Conservation (phyloP, 1,140 invertebrate genomes). For the Aculops lycopersici region DNA sequence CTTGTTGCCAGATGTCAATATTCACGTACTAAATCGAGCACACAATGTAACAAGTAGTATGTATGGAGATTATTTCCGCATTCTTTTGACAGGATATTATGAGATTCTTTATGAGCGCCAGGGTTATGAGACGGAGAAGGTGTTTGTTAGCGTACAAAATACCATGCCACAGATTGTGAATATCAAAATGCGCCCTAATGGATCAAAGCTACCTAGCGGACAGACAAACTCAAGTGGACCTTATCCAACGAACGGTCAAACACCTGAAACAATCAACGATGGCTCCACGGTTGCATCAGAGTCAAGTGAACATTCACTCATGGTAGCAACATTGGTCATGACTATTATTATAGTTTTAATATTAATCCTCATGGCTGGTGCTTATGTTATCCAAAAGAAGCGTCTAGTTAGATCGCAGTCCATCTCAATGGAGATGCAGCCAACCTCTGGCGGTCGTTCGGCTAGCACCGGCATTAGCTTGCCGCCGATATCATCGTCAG, state of each 20-base stretch:
- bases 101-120: background rate
- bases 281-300: background rate
- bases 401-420: background rate
- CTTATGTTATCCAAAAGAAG: background rate
- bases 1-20: slow-evolving; percentile 30
- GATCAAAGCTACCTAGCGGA: no score
- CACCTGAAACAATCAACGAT: no score
- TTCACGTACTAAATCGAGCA: slow-evolving; percentile 32
- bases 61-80: slow-evolving; percentile 63
- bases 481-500: no score
- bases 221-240: background rate
- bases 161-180: background rate
- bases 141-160: background rate
- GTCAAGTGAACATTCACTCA: background rate
- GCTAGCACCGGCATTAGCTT: no score
- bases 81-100: slow-evolving; percentile 53
- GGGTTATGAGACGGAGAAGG: background rate
- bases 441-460: no score
- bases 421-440: background rate
- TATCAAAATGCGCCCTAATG: background rate
- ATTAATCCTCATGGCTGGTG: background rate
- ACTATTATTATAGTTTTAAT: background rate
- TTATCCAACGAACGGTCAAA: background rate
- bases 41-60: slow-evolving; percentile 30
- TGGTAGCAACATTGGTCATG: background rate